These are phyloP conservation scores for Yoshiicerus persimilis DNA, from an alignment of 1,140 invertebrate species.

Conservation along the genomic window DNA sequence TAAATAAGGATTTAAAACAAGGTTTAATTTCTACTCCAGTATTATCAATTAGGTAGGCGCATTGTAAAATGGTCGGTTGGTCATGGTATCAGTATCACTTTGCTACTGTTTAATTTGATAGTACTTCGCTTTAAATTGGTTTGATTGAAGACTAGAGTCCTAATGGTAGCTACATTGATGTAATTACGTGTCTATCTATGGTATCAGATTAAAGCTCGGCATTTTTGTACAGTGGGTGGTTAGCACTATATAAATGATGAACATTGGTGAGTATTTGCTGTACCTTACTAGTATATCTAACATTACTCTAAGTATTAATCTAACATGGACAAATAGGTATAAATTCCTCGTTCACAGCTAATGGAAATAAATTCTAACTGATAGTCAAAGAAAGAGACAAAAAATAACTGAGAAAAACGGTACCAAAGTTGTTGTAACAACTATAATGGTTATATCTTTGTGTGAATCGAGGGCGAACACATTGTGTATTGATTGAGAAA, in stretches of 20 bases:
- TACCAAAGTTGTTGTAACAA: too few species aligned
- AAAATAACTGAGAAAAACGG: too few species aligned
- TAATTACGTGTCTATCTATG: not conserved
- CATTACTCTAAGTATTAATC: not conserved
- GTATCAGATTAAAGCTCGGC: not conserved
- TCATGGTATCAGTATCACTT: not conserved
- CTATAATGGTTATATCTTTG: too few species aligned
- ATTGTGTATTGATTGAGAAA: slow-evolving; percentile 13
- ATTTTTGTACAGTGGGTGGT: not conserved
- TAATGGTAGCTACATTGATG: not conserved
- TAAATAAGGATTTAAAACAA: not conserved
- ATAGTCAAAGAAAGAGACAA: too few species aligned
- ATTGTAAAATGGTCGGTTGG: not conserved
- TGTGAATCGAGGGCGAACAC: not conserved
- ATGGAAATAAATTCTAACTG: too few species aligned
- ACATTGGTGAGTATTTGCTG: not conserved
- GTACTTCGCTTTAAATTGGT: not conserved
- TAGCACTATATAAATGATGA: not conserved
- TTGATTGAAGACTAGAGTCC: not conserved
- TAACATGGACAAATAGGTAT: not conserved
- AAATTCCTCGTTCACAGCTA: not conserved
- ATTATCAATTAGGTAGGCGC: not conserved
- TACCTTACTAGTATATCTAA: not conserved
- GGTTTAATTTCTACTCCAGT: not conserved
- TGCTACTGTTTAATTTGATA: not conserved